Conservation (phyloP, 2,113 vertebrate species). For the Micronycteris hirsuta region DNA sequence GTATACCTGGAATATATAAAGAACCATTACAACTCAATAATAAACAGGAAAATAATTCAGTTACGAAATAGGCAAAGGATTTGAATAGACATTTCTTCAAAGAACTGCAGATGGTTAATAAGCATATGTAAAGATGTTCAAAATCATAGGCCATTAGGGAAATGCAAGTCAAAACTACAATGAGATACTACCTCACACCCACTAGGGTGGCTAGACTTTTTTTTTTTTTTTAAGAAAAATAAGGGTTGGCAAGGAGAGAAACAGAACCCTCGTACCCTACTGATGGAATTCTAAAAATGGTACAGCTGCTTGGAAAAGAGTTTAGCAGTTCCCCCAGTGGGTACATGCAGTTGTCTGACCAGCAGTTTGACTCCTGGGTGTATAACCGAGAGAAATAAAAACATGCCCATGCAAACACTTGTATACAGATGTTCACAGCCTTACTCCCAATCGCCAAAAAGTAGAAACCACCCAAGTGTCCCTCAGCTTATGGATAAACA, state of each 20-base stretch:
- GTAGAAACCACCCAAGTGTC: not conserved
- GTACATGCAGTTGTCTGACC: not conserved
- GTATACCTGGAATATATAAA: not conserved
- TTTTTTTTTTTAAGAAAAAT: not conserved
- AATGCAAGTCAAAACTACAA: not conserved
- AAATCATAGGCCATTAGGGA: not conserved
- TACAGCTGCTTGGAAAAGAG: not conserved
- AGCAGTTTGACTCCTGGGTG: not conserved
- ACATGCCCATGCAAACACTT: not conserved
- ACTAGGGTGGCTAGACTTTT: not conserved
- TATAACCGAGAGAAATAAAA: not conserved
- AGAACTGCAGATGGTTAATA: too few relatives aligned
- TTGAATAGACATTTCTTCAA: too few relatives aligned
- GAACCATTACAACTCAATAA: not conserved
- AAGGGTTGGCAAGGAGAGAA: not conserved
- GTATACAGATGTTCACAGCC: not conserved
- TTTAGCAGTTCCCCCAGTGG: not conserved
- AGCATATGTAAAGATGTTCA: too few relatives aligned
- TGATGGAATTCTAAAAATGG: not conserved
- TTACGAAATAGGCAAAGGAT: not conserved
- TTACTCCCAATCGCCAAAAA: not conserved
- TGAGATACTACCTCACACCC: not conserved
- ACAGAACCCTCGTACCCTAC: not conserved
- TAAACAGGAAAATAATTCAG: not conserved
- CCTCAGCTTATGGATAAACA: not conserved